Evolutionary conservation across 2,113 vertebrate genomes (phyloP).

Genomic region (Phaethon lepturus): DNA sequence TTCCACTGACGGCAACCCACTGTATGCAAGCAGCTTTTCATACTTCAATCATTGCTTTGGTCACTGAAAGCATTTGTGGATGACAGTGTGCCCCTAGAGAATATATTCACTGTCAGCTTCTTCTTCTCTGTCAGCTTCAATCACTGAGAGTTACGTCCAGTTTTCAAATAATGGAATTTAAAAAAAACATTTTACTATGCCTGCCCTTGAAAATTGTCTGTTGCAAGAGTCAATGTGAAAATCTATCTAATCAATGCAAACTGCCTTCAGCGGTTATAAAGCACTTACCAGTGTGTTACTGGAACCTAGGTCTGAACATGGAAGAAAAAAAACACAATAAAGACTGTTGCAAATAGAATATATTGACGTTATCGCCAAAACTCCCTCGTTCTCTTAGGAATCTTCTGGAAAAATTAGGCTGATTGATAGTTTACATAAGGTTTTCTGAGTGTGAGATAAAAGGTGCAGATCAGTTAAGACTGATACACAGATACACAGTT

Average conservation of each 20-base stretch:
- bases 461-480: not conserved
- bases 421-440: not conserved
- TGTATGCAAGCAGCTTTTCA: not conserved
- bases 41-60: slow-evolving; percentile 23
- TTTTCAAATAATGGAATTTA: slow-evolving; percentile 42
- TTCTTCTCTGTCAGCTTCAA: slow-evolving; percentile 31
- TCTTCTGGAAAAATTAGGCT: not conserved
- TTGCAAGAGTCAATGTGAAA: slow-evolving; percentile 24
- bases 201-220: slow-evolving; percentile 46
- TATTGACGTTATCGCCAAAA: not conserved
- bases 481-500: not conserved
- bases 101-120: slow-evolving; percentile 1
- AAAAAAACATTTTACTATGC: not conserved
- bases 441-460: not conserved
- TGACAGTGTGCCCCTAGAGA: slow-evolving; percentile 6
- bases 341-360: not conserved
- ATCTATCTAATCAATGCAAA: slow-evolving; percentile 31
- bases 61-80: slow-evolving; percentile 11
- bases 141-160: slow-evolving; percentile 39
- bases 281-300: not conserved
- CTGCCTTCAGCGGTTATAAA: slow-evolving; percentile 4
- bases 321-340: not conserved
- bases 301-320: not conserved
- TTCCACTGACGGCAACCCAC: not conserved
- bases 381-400: not conserved